Conservation (phyloP, 2,113 vertebrate species). For the Coturnix japonica region DNA sequence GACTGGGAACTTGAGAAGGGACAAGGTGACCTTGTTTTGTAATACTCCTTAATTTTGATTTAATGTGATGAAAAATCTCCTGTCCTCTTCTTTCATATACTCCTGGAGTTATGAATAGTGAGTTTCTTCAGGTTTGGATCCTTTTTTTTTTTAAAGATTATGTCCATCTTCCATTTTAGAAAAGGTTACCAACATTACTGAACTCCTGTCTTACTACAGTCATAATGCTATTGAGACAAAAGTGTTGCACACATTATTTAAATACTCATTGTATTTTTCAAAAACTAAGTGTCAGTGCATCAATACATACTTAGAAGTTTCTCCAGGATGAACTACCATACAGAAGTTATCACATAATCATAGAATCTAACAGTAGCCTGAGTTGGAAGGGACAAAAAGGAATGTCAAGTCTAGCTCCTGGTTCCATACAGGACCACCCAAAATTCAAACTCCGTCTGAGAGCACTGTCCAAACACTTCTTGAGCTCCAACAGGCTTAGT, state of each 20-base stretch:
- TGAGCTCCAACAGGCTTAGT: not conserved
- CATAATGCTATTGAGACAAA: not conserved
- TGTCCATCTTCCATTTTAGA: not conserved
- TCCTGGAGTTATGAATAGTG: not conserved
- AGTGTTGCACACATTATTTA: not conserved
- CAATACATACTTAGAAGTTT: not conserved
- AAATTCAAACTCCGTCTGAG: not conserved
- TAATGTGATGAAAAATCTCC: not conserved
- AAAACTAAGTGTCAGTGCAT: not conserved
- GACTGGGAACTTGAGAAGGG: not conserved
- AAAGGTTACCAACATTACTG: not conserved
- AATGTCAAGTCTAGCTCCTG: not conserved
- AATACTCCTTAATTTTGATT: not conserved
- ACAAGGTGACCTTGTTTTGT: constrained; percentile 41
- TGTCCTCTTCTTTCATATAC: not conserved
- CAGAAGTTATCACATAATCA: not conserved
- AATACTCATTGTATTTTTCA: not conserved
- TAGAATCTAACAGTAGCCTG: not conserved
- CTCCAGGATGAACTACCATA: not conserved
- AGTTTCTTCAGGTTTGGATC: not conserved
- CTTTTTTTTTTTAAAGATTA: not conserved
- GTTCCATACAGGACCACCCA: not conserved
- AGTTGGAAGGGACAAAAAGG: not conserved
- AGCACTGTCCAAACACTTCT: not conserved
- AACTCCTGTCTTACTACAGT: rapidly evolving